Evolutionary conservation across 2,113 vertebrate species (phyloP).

Genomic region (Toxotes chatareus): DNA sequence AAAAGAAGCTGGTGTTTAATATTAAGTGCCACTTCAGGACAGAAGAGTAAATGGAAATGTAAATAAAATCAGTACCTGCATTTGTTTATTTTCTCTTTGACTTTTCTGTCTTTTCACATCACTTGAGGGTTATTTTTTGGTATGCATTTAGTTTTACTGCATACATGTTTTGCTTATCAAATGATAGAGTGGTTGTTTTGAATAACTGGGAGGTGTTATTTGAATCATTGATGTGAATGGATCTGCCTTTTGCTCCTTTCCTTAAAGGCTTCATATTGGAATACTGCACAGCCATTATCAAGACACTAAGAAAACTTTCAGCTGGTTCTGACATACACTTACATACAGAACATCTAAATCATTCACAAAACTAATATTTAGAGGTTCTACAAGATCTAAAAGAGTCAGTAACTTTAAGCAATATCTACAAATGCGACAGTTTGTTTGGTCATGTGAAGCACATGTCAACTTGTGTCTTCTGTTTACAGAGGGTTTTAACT

Average conservation of each 20-base stretch:
- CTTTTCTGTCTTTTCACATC: background rate
- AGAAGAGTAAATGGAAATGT: slow-evolving; percentile 15
- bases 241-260: background rate
- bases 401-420: too few relatives aligned
- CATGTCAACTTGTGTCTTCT: too few relatives aligned
- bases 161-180: background rate
- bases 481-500: too few relatives aligned
- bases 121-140: too few relatives aligned
- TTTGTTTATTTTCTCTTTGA: slow-evolving; percentile 24
- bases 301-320: background rate
- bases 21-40: slow-evolving; percentile 10
- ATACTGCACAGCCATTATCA: background rate
- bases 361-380: background rate
- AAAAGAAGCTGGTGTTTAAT: background rate
- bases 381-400: too few relatives aligned
- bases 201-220: background rate
- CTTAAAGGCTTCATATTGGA: background rate
- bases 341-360: background rate
- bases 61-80: slow-evolving; percentile 39
- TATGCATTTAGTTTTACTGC: background rate
- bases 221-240: too few relatives aligned
- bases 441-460: too few relatives aligned
- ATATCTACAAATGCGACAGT: too few relatives aligned
- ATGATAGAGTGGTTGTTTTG: background rate
- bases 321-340: background rate